Percentiles rank a stretch among this genome's conserved stretches.
Conservation (phyloP, 2,113 vertebrate genomes). For the Melanocharis versteri region DNA sequence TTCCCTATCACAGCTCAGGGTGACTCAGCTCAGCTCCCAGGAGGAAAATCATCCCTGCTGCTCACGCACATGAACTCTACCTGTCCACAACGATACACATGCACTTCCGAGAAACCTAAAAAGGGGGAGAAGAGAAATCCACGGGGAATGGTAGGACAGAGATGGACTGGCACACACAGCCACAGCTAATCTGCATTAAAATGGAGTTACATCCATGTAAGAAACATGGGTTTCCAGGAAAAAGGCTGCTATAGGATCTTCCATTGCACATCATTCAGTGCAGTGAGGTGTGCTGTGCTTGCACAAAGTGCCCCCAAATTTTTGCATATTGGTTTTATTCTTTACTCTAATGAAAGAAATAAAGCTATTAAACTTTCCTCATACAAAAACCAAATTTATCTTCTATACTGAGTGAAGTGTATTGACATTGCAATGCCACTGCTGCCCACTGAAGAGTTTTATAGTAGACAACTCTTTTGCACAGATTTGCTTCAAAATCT, state of each 20-base stretch:
- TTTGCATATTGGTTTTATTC: background rate
- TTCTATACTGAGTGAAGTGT: background rate
- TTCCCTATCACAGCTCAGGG: background rate
- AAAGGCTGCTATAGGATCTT: background rate
- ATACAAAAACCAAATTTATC: background rate
- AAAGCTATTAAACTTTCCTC: background rate
- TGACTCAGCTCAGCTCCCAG: background rate
- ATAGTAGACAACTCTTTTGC: background rate
- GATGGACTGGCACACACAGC: background rate
- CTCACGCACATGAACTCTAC: accelerated
- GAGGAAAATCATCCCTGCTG: background rate
- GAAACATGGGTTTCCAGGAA: background rate
- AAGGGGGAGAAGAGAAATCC: background rate
- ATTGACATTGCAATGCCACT: background rate
- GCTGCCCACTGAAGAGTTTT: background rate
- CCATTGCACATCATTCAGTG: background rate
- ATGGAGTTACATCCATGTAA: background rate
- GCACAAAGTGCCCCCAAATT: background rate
- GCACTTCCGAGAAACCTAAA: background rate
- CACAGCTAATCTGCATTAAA: background rate
- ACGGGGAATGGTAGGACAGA: background rate
- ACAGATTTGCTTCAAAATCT: background rate
- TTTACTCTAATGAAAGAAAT: background rate
- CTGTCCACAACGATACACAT: background rate
- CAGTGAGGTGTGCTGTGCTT: background rate